Base-by-base conservation (phyloP, 2,888 invertebrate genomes). In the Aporophyla lueneburgensis region DNA sequence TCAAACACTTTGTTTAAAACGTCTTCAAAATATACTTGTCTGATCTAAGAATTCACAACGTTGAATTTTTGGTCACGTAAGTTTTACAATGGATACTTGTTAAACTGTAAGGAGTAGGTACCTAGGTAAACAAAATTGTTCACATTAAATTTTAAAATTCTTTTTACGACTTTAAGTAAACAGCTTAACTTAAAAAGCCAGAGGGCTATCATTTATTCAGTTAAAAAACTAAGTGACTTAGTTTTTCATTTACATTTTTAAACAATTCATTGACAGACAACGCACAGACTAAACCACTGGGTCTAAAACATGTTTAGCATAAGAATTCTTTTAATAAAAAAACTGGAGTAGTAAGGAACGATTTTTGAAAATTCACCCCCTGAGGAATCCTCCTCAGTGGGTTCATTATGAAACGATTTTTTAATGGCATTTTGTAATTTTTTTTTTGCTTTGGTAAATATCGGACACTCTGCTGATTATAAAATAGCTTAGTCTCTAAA, bases 21-120 rank as follows among this genome's bases (percentile, higher is more conserved):
- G n/a, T 71, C 21, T 43, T 61, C 63, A 80, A 75, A n/a, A 71
- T 56, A 59, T 68, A 33, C 40, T 1, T 61, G 24, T 24, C 16
- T 14, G 33, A 61, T 65, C 54, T n/a, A 59, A 54, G 19, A 63
- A 43, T 70, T 59, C 24, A 53, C 53, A n/a, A 51, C 21, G 69
- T 54, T 40, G 67, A 56, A 46, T 59, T 27, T 14, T 72, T 2
- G 24, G 73, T 54, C 53, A 61, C 24, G 21, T 61, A 69, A 74
- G 59, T 65, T 19, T 7, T 56, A 24, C 21, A 56, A n/a, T 33
- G 14, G n/a, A 16, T 51, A 46, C 69, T 46, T 61, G 9, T 19
- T 24, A 1, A 7, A 68, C 14, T 21, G 6, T 14, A 10, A 46
- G 65, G 21, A 49, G 46, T 46, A 12, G 43, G 43, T 12, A 12